Base-by-base conservation (phyloP, 1,140 invertebrate genomes). In the Diorhabda elongata region DNA sequence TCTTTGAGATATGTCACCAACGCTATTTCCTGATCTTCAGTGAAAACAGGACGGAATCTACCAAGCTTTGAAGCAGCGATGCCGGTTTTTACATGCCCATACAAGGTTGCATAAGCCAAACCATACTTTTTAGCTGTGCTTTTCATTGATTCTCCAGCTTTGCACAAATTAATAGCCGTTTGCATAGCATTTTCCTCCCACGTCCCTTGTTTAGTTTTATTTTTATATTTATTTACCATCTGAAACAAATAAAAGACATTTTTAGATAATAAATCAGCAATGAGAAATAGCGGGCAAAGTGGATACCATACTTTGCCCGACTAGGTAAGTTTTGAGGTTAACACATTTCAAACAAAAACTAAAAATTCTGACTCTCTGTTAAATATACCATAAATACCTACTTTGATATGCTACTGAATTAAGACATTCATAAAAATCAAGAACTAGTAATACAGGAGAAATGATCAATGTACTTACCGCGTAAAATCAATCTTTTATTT, bases 41-140 rank as follows among this genome's bases (percentile, higher is more conserved):
- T 26, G 26, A 26, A 26, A 26, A 26, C 26, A 26, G 26, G 1
- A 26, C 26, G 26, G 26, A 26, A 26, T 74, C 52, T 75, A 76
- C 74, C 71, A 70, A 68, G 61, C 70, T 72, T 57, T 57, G 4
- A 11, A 57, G 56, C 61, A 74, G 73, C 52, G 52, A 64, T 74
- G 64, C 71, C 73, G 47, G 68, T 77, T 76, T 77, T 75, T 11
- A 74, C 69, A 73, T 76, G 66, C 66, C 72, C 70, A 59, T 76
- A 72, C 61, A 75, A 66, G 67, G 75, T 75, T 66, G 76, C 64
- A 74, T 76, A 73, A 65, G 72, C 69, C 62, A 75, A 73, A 64
- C 73, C 71, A 71, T 76, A 78, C 63, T 76, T 77, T 73, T 75
- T 75, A 68, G 75, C 74, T 72, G 71, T 74, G 65, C 71, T 70